These are phyloP conservation scores for Ethmia dodecea DNA, from an alignment of 2,888 invertebrate species.

Conservation along the genomic window DNA sequence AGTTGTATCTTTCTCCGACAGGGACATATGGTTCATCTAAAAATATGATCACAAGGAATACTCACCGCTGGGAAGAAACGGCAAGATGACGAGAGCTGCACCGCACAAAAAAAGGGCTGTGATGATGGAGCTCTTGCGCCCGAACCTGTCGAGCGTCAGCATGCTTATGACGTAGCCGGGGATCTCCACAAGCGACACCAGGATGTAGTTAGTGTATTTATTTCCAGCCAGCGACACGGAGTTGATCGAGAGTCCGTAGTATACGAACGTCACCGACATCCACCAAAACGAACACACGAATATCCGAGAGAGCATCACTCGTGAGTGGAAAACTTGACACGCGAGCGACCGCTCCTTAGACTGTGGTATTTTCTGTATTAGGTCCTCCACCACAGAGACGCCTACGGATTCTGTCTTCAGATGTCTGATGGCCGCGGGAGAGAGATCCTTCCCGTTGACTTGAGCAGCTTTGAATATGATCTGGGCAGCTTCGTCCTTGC, in stretches of 20 bases:
- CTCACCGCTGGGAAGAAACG: slow-evolving; percentile 77
- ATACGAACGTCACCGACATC: slow-evolving; percentile 88
- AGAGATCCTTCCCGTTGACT: slow-evolving; percentile 53
- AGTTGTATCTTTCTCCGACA: no score
- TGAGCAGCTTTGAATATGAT: slow-evolving; percentile 70
- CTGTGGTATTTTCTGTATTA: slow-evolving; percentile 17
- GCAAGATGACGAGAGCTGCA: slow-evolving; percentile 69
- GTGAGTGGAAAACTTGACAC: slow-evolving; percentile 66
- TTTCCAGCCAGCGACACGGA: slow-evolving; percentile 86
- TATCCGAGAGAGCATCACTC: slow-evolving; percentile 66
- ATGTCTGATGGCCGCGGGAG: slow-evolving; percentile 39
- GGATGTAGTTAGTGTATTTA: slow-evolving; percentile 87
- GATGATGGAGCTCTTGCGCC: slow-evolving; percentile 76
- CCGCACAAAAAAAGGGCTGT: slow-evolving; percentile 78
- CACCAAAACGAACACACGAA: slow-evolving; percentile 85
- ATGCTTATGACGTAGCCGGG: slow-evolving; percentile 80
- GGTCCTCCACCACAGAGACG: slow-evolving; percentile 4
- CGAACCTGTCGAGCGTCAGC: slow-evolving; percentile 75
- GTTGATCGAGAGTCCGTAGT: slow-evolving; percentile 88
- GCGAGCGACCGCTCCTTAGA: slow-evolving; percentile 26
- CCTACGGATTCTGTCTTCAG: no score
- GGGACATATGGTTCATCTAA: no score
- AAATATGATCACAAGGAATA: no score
- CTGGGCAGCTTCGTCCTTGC: slow-evolving; percentile 48
- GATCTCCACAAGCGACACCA: slow-evolving; percentile 80